These are phyloP conservation scores for Drosophila subquinaria DNA, from an alignment of 2,888 invertebrate species.

Conservation along the genomic window DNA sequence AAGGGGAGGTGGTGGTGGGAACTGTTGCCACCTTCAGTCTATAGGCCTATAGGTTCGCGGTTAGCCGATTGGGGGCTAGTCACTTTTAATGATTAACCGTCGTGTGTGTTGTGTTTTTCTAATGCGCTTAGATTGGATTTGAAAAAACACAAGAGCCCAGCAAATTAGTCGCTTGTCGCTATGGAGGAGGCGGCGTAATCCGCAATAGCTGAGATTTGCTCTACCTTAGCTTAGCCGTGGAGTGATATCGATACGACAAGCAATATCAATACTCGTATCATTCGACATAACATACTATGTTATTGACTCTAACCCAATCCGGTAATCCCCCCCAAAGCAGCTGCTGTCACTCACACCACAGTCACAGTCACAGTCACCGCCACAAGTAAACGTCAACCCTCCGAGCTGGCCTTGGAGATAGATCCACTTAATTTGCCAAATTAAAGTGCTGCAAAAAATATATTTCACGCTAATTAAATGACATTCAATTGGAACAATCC, in stretches of 20 bases:
- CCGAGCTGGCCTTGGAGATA: slow-evolving; percentile 35
- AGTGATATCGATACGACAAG: slow-evolving; percentile 38
- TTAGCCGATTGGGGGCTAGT: slow-evolving; percentile 52
- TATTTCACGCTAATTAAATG: slow-evolving; percentile 78
- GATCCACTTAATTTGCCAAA: slow-evolving; percentile 73
- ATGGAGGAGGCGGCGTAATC: slow-evolving; percentile 57
- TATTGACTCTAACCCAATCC: slow-evolving; percentile 7
- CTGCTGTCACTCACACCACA: slow-evolving; percentile 1
- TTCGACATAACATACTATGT: slow-evolving; percentile 2
- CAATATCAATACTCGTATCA: slow-evolving; percentile 17
- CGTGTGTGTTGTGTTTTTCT: slow-evolving; percentile 35
- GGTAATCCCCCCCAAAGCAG: neutral
- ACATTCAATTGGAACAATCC: slow-evolving; percentile 47
- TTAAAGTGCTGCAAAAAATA: slow-evolving; percentile 65
- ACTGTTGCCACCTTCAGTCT: neutral
- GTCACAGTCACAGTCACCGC: slow-evolving; percentile 13
- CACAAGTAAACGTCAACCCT: slow-evolving; percentile 37
- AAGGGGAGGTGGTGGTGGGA: neutral
- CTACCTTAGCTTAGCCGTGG: slow-evolving; percentile 30
- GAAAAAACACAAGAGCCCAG: slow-evolving; percentile 49
- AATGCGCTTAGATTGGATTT: slow-evolving; percentile 69
- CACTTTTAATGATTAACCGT: slow-evolving; percentile 35
- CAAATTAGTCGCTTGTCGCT: slow-evolving; percentile 58
- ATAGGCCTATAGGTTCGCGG: slow-evolving; percentile 57
- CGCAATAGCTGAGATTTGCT: slow-evolving; percentile 75